phyloP scores from a whole-genome alignment of 2,113 vertebrate genomes.

The Natator depressus region DNA sequence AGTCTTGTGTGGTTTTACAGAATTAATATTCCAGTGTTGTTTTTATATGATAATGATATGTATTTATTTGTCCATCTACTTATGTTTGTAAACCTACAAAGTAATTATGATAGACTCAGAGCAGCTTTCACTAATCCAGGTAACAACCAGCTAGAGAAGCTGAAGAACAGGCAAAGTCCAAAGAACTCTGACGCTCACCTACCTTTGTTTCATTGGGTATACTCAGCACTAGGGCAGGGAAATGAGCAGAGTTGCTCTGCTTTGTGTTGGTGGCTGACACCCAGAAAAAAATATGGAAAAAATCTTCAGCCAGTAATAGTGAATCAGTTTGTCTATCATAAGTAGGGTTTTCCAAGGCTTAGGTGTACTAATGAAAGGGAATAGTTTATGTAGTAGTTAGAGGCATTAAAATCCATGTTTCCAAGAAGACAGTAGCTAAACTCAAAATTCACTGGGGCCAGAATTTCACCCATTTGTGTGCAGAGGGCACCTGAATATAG shows the following conservation, averaged over 20 bases:
- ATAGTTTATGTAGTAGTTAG: not conserved
- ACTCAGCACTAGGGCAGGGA: not conserved
- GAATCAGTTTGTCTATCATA: too few species aligned
- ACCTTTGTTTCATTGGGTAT: not conserved
- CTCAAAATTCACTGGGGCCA: not conserved
- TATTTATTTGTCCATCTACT: not conserved
- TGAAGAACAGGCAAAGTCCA: not conserved
- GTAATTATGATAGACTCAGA: not conserved
- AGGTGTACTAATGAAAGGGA: not conserved
- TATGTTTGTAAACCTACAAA: not conserved
- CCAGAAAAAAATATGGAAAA: not conserved
- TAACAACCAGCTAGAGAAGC: not conserved
- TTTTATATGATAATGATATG: not conserved
- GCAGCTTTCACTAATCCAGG: not conserved
- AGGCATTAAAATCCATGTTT: not conserved
- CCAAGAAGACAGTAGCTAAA: not conserved
- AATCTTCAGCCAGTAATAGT: too few species aligned
- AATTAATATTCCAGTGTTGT: not conserved
- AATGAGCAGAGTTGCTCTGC: not conserved
- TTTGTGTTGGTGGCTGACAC: not conserved
- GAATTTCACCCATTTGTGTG: not conserved
- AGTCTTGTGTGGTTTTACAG: not conserved
- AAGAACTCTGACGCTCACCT: not conserved
- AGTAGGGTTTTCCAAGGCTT: not conserved
- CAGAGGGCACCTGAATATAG: not conserved